These are phyloP conservation scores for Aselliscus stoliczkanus DNA, from an alignment of 2,797 vertebrate genomes.

Conservation along the genomic window DNA sequence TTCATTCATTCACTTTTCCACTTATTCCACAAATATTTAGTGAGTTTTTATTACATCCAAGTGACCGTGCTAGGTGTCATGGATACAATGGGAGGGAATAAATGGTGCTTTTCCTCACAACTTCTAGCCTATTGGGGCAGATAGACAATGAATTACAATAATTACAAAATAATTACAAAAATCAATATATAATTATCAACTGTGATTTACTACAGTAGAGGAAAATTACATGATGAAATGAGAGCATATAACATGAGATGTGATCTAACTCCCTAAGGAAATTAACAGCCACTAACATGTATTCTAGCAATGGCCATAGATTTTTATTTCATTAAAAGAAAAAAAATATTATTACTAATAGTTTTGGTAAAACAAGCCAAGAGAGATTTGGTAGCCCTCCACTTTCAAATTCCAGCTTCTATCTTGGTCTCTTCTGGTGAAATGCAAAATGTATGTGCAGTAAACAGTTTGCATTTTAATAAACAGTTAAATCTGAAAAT, in stretches of 20 bases:
- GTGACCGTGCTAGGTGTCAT: not conserved
- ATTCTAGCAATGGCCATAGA: not conserved
- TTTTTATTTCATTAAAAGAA: conserved; percentile 9
- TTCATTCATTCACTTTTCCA: not conserved
- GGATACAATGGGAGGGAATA: not conserved
- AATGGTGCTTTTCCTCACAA: not conserved
- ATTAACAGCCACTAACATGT: not conserved
- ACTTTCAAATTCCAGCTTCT: conserved; percentile 27
- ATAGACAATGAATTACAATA: not conserved
- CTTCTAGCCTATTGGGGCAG: not conserved
- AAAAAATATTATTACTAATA: not conserved
- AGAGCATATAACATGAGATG: not conserved
- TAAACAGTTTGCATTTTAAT: not conserved
- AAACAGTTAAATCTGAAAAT: conserved; percentile 30
- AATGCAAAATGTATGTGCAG: not conserved
- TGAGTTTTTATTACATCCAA: not conserved
- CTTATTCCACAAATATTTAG: conserved; percentile 9
- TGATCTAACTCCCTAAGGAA: conserved; percentile 28
- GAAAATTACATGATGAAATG: not conserved
- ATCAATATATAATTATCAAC: conserved; percentile 37
- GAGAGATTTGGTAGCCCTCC: not conserved
- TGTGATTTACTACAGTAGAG: not conserved
- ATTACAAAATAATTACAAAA: conserved; percentile 34
- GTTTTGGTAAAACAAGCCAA: not conserved
- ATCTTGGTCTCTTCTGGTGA: not conserved